Base-by-base conservation (phyloP, 2,888 invertebrate species). In the Criorhina ranunculi region DNA sequence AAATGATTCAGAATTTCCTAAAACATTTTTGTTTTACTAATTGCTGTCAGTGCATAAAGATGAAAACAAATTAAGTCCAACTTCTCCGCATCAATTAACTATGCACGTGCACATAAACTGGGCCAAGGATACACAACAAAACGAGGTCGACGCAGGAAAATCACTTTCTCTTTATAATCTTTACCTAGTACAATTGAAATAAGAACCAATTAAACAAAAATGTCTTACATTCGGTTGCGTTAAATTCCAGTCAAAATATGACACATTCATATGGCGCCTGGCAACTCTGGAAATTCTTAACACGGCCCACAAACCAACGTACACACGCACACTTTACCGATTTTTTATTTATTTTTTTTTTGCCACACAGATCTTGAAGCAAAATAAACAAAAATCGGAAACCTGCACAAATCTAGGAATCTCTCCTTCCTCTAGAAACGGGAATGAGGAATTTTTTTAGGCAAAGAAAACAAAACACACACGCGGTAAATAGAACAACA, bases 361-460 rank as follows among this genome's bases (percentile, higher is more conserved):
- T 51, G 59, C 53, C 64, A 70, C 64, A 70, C 51, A 64, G 59
- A 73, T 66, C 31, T 66, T 37, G 8, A 12, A 67, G 51, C 37
- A 69, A 75, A 69, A 55, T 40, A 57, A 75, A 69, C 60, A 60
- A 60, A 73, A n/a, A n/a, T n/a, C n/a, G n/a, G n/a, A n/a, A n/a
- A 67, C 46, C 15, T 15, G 19, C 35, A 33, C 19, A 57, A 76
- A 59, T 37, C 31, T 19, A 44, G 15, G 15, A 19, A 46, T 35
- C 53, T 53, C 33, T 9, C 24, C 7, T 7, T 15, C 12, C 60
- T 35, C 24, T 8, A 42, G n/a, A 15, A 24, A 42, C 37, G 9
- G 44, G 7, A 49, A 57, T 29, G 19, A 15, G 24, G 4, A 24
- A 11, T 29, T 64, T 55, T 46, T 15, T 17, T 7, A 8, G 49